Base-by-base conservation (phyloP, 2,888 invertebrate species). In the Mamestra brassicae region DNA sequence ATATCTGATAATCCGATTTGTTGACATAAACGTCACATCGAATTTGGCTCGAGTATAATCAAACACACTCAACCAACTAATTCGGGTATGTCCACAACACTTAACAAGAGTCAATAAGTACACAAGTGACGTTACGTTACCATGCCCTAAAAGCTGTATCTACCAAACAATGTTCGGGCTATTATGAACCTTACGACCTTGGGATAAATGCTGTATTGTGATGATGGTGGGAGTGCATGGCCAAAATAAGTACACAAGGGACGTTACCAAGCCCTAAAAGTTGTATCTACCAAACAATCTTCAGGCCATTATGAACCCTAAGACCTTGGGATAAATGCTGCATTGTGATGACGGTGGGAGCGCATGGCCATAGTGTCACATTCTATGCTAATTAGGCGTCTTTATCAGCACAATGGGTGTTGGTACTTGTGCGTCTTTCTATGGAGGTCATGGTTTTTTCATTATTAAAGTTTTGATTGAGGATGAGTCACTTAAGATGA, bases 301-400 rank as follows among this genome's bases (percentile, higher is more conserved):
- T n/a, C 26, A n/a, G 42, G 42, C 68, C 34, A 88, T 82, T 77
- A 64, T 71, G 61, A 65, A 77, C 80, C 75, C 74, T 81, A 74
- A 13, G 15, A 0, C 80, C 85, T 85, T 85, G 84, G 34, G n/a
- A 74, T 87, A 88, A 80, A 60, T 57, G 52, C 60, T 57, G 57
- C 67, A 81, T 74, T 75, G 71, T 76, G 50, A 74, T 64, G n/a
- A 52, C 26, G 10, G 72, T 74, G 76, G 76, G 66, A 72, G 71
- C 63, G 62, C 67, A 26, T 26, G 26, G 26, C 26, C 26, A 26
- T 75, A 69, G 75, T 86, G 87, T 86, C 89, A 82, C 89, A 92
- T 92, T 92, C 89, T 91, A 93, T 93, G 93, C 86, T 86, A 89
- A 89, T 89, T 84, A 76, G 74, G 71, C 74, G 79, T 85, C 83